A percentile compares a stretch with the other conserved stretches of the same genome.
phyloP scores from a whole-genome alignment of 2,113 vertebrate genomes.

The Vimba vimba region DNA sequence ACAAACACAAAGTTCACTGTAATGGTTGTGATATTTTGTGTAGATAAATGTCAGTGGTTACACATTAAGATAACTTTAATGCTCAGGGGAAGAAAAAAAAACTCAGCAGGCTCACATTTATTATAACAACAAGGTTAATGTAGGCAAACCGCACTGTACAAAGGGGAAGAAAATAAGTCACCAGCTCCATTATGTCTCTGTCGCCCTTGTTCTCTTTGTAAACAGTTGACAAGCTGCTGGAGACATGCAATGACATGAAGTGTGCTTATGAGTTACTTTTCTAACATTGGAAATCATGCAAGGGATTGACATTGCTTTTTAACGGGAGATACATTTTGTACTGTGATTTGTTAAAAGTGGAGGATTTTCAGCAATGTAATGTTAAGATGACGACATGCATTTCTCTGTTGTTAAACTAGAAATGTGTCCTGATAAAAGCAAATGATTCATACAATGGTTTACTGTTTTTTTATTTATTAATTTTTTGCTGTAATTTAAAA shows the following conservation, averaged over 20 bases:
- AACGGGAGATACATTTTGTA: background rate
- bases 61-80: slow-evolving; percentile 4
- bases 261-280: background rate
- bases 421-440: background rate
- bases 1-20: slow-evolving; percentile 29
- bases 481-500: too few relatives aligned
- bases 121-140: background rate
- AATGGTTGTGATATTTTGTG: background rate
- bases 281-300: background rate
- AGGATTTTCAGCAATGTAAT: background rate
- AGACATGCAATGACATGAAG: background rate
- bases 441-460: background rate
- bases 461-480: too few relatives aligned
- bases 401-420: background rate
- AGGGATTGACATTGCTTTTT: background rate
- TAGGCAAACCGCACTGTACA: background rate
- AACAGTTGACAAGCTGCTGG: background rate
- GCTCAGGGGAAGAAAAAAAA: background rate
- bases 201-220: background rate
- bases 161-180: background rate
- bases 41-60: slow-evolving; percentile 10
- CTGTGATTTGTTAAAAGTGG: background rate
- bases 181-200: background rate
- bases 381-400: background rate
- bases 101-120: background rate